Base-by-base conservation (phyloP, 2,797 vertebrate species). In the Enoplosus armatus region DNA sequence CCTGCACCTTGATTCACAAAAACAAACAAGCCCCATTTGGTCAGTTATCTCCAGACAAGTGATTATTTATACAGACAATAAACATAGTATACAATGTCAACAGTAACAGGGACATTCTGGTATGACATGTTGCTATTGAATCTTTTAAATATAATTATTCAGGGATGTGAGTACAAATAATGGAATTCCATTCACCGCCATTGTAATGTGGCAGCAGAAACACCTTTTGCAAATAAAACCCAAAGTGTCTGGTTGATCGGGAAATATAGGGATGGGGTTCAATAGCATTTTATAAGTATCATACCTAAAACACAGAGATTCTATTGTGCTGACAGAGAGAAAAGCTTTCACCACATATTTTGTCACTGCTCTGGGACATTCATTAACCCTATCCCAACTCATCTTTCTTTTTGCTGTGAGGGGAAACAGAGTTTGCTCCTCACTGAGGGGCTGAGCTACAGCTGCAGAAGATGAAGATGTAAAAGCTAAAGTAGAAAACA, bases 1-100 rank as follows among this genome's bases (percentile, higher is more conserved):
- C 20, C 47, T 75, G 53, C 45, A 74, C 65, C 65, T 83, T 78
- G 56, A 75, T 56, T 85, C 73, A 68, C 67, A 74, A 61, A 71
- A 65, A 67, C 68, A 68, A 84, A 83, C 75, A 76, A 68, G 63
- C 72, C 29, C 56, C 16, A 39, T 69, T 76, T 71, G 63, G 69
- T 75, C 64, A 65, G 39, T 79, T 51, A 66, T 47, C 75, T 56
- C 14, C 14, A 26, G 71, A 74, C 47, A 71, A 83, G 63, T 73
- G 53, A 64, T 56, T 75, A 60, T 84, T 73, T 82, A 45, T 65
- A 41, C 20, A 68, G 62, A n/a, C 68, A 72, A 71, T 69, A 37
- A 83, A 80, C 33, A 70, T 16, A 64, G 39, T 62, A 61, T 61
- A 65, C 53, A 63, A 68, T 54, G 55, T 51, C 55, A 68, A 64